A percentile compares a stretch with the other conserved stretches of the same genome.
These are phyloP conservation scores for Falco novaeseelandiae DNA, from an alignment of 2,797 vertebrate species.

Conservation along the genomic window DNA sequence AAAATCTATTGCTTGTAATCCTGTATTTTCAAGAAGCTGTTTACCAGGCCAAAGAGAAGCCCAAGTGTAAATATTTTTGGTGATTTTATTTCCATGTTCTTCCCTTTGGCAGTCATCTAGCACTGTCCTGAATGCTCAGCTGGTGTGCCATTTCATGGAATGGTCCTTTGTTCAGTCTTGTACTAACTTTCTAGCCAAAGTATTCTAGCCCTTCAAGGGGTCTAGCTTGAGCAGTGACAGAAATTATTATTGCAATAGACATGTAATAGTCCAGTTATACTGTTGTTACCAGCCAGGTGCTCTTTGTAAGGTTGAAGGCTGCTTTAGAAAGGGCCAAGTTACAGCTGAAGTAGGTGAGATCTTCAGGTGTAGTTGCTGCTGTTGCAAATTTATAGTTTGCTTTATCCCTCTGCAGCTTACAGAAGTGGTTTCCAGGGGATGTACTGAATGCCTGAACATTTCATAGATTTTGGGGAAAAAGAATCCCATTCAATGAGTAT, in stretches of 20 bases:
- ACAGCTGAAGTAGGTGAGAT: neutral
- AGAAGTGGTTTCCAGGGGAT: neutral
- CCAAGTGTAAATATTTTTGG: neutral
- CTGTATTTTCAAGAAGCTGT: neutral
- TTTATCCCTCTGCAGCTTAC: neutral
- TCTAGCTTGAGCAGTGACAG: neutral
- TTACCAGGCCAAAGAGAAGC: neutral
- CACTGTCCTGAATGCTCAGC: neutral
- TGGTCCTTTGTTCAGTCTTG: neutral
- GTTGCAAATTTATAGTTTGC: neutral
- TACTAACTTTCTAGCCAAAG: neutral
- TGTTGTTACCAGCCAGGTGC: neutral
- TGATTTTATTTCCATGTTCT: conserved; percentile 17
- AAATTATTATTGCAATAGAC: neutral
- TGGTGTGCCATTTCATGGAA: neutral
- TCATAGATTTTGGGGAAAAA: neutral
- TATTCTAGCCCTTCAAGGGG: neutral
- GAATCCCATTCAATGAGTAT: neutral
- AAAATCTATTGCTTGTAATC: neutral
- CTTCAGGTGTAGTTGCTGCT: neutral
- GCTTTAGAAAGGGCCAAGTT: neutral
- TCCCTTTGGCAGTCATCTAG: neutral
- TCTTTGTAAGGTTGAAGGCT: neutral
- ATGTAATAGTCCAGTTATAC: neutral
- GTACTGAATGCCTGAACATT: neutral